Base-by-base conservation (phyloP, 2,888 invertebrate species). In the Athalia rosae region DNA sequence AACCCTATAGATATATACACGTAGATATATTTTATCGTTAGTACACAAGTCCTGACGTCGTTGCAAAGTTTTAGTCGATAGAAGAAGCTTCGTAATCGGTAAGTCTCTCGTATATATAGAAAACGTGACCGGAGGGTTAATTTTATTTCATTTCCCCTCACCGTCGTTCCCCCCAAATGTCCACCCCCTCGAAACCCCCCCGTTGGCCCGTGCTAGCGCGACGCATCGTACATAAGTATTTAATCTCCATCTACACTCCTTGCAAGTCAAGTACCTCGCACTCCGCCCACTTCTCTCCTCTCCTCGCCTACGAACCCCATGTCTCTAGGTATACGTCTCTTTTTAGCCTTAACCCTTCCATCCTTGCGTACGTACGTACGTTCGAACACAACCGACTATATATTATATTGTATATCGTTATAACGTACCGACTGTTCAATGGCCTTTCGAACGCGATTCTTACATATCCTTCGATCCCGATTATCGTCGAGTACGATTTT, bases 161-260 rank as follows among this genome's bases (percentile, higher is more conserved):
- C 45, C 62, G 63, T 43, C 58, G 11, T 4, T n/a, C 8, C n/a
- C 58, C 6, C 8, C 28, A 3, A 28, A 28, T 13, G 53, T n/a
- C 13, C 59, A 6, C 45, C 74, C 48, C 41, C 2, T 28, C 74
- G 43, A 78, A 79, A 79, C 81, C 80, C 43, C 59, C 9, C 48
- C 13, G 28, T 80, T 81, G 84, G 82, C 82, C 83, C 83, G 82
- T 82, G 83, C 83, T 82, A 79, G 71, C 78, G 77, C 77, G 79
- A 81, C 82, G 80, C 82, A 79, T 80, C 82, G 77, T 83, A 81
- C 84, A 84, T 84, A 82, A 81, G 81, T 82, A 84, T 84, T 77
- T 77, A 77, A 77, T 77, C 77, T 77, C 73, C 77, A 62, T 71
- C 77, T 77, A 77, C 77, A 71, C 77, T 77, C 73, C n/a, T 73